phyloP scores from a whole-genome alignment of 1,140 invertebrate genomes.

The Habropoda laboriosa region DNA sequence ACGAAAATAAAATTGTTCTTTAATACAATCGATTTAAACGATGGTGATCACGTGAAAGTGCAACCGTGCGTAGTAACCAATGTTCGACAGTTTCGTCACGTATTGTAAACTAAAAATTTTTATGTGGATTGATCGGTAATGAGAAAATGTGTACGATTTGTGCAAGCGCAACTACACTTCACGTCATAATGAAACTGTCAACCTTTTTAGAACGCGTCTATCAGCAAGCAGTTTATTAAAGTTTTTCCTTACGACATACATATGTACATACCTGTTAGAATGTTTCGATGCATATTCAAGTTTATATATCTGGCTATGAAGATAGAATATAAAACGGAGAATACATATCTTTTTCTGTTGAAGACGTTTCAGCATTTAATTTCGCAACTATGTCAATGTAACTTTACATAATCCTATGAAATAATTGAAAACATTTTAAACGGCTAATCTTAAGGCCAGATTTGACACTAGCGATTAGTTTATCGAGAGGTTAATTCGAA shows the following conservation, averaged over 20 bases:
- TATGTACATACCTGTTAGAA: too few species aligned
- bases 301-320: too few species aligned
- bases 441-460: not conserved
- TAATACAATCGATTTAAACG: not conserved
- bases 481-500: constrained; percentile 4
- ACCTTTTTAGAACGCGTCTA: not conserved
- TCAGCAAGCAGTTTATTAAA: too few species aligned
- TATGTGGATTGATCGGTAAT: not conserved
- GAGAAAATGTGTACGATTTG: not conserved
- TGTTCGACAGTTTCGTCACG: not conserved
- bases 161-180: not conserved
- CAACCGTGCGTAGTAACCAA: not conserved
- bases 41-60: not conserved
- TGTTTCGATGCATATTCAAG: too few species aligned
- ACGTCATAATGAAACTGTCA: not conserved
- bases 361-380: not conserved
- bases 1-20: not conserved
- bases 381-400: not conserved
- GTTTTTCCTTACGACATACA: too few species aligned
- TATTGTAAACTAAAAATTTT: not conserved
- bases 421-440: not conserved
- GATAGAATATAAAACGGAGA: too few species aligned
- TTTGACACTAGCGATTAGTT: not conserved
- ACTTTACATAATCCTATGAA: not conserved
- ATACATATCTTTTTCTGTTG: too few species aligned